Base-by-base conservation (phyloP, 2,113 vertebrate genomes). In the Nettapus auritus region DNA sequence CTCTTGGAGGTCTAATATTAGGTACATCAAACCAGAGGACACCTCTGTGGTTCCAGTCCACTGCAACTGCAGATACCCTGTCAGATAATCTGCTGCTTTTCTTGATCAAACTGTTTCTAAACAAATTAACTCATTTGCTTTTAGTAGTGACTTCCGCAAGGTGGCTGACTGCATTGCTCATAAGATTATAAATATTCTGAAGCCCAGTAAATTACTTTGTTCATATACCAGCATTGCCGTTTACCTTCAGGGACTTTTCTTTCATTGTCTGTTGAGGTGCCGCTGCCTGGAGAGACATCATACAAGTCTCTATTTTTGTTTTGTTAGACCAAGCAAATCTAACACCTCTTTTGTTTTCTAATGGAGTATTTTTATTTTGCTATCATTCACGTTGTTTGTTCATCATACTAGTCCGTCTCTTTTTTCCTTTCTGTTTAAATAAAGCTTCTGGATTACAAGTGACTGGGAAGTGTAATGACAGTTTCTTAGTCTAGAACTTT, bases 221-320 rank as follows among this genome's bases (percentile, higher is more conserved):
- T 66, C 44, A 5, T 3, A 25, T 46, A 44, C 36, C n/a, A 60
- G 3, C 44, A 3, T 1, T 78, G 56, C 46, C 20, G 10, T 67
- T 68, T 4, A 3, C 19, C 46, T 71, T 44, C 2, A 9, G 29
- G n/a, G 63, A 1, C 36, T 68, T 71, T 66, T 66, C 38, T 74
- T 66, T 71, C 34, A 2, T 9, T 28, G 46, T 28, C 46, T 0
- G 0, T 28, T 10, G 31, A 9, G 68, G 55, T 16, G 0, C 4
- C 44, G 23, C 4, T 48, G 22, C 50, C 33, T 36, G 48, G 9
- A 50, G 28, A 80, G 38, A 26, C 44, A 4, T 85, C 2, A 0
- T 11, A 13, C 26, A 67, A 19, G 31, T 60, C 53, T 91, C 22
- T 13, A 2, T 15, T 44, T 75, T 25, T 78, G 26, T 38, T 75